Conservation (phyloP, 2,797 vertebrate species). For the Perodicticus potto region DNA sequence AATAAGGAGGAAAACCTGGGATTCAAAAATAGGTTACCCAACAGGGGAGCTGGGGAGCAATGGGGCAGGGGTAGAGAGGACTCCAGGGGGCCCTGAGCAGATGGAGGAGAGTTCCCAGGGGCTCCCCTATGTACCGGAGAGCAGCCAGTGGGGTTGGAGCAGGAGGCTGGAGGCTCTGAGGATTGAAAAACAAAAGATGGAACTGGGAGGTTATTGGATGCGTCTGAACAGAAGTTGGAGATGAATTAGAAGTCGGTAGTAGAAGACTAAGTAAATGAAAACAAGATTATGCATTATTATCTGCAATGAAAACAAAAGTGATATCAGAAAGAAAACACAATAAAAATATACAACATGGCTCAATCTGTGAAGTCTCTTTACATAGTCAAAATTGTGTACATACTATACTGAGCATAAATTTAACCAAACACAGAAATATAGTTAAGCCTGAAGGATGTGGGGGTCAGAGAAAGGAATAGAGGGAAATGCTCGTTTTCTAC, state of each 20-base stretch:
- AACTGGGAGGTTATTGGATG: background rate
- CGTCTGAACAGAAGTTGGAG: background rate
- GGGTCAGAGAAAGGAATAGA: too few relatives aligned
- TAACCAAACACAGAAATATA: background rate
- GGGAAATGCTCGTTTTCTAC: background rate
- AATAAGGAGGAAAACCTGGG: background rate
- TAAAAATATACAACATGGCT: background rate
- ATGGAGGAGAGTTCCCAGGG: background rate
- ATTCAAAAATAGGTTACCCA: background rate
- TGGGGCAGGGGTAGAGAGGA: background rate
- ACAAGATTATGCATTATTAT: background rate
- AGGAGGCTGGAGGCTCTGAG: background rate
- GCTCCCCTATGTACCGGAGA: too few relatives aligned
- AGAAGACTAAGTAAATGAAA: background rate
- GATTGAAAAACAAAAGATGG: background rate
- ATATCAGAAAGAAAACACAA: background rate
- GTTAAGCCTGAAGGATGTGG: background rate
- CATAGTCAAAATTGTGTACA: background rate
- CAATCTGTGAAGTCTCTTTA: background rate
- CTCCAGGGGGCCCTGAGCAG: too few relatives aligned
- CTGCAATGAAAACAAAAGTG: background rate
- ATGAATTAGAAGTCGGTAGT: background rate
- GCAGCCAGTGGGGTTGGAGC: background rate
- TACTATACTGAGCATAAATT: background rate
- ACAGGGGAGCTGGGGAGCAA: background rate